Conservation (phyloP, 2,797 vertebrate species). For the Sus cebifrons region DNA sequence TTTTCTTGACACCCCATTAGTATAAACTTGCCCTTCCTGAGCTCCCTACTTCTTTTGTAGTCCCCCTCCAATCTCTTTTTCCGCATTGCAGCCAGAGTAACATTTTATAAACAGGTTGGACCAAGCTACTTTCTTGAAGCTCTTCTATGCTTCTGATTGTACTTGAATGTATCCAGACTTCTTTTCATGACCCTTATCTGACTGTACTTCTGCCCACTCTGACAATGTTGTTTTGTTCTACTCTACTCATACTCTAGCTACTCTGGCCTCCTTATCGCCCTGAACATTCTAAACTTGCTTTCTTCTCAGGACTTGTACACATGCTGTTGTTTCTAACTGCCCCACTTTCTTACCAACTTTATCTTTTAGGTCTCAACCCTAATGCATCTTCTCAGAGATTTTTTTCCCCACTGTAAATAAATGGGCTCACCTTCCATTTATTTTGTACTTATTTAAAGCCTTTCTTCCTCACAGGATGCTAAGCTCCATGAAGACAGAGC, state of each 20-base stretch:
- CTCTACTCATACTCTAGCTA: neutral
- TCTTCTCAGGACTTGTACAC: constrained; percentile 37
- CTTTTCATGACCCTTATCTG: neutral
- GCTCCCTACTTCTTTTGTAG: neutral
- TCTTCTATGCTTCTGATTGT: neutral
- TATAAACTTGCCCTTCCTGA: neutral
- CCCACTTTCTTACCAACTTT: neutral
- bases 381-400: neutral
- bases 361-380: constrained; percentile 8
- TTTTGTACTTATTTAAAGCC: constrained; percentile 32
- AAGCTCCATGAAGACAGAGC: neutral
- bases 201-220: neutral
- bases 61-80: constrained; percentile 13
- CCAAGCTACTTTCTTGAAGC: neutral
- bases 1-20: neutral
- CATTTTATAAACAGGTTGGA: constrained; percentile 22
- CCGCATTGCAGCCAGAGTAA: neutral
- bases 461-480: neutral
- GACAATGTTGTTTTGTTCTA: neutral
- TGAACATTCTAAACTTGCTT: neutral
- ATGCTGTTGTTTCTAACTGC: neutral
- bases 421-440: neutral
- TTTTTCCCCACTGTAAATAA: neutral
- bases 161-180: neutral
- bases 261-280: neutral